phyloP scores from a whole-genome alignment of 1,140 invertebrate genomes.

The Drosophila baimaii region DNA sequence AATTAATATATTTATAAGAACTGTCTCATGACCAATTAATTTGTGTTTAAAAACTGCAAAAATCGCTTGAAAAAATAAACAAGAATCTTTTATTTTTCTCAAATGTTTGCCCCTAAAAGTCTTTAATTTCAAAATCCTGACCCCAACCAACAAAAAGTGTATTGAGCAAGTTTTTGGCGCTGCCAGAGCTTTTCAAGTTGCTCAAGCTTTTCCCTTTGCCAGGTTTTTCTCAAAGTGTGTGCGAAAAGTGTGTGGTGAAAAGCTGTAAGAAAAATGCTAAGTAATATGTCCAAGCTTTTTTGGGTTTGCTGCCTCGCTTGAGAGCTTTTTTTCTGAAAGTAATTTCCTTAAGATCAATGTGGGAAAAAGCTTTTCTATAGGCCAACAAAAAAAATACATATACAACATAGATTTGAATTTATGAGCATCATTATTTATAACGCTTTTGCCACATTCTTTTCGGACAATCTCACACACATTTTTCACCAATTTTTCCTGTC shows the following conservation, averaged over 20 bases:
- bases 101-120: background rate
- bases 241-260: conserved; percentile 29
- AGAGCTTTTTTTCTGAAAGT: conserved; percentile 1
- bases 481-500: background rate
- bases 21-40: background rate
- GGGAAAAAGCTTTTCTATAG: background rate
- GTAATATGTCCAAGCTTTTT: conserved; percentile 13
- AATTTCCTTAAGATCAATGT: conserved; percentile 5
- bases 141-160: conserved; percentile 32
- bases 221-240: background rate
- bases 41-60: background rate
- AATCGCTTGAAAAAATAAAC: background rate
- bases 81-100: too few species aligned
- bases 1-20: background rate
- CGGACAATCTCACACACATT: background rate
- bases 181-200: conserved; percentile 17
- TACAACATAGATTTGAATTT: background rate
- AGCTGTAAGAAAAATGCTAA: background rate
- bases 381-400: background rate
- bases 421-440: conserved; percentile 5
- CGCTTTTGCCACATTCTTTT: background rate
- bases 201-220: conserved; percentile 5
- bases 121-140: conserved; percentile 39
- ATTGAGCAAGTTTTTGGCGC: conserved; percentile 5
- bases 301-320: conserved; percentile 15